Evolutionary conservation across 2,888 invertebrate species (phyloP).

Genomic region (Micropterix aruncella): DNA sequence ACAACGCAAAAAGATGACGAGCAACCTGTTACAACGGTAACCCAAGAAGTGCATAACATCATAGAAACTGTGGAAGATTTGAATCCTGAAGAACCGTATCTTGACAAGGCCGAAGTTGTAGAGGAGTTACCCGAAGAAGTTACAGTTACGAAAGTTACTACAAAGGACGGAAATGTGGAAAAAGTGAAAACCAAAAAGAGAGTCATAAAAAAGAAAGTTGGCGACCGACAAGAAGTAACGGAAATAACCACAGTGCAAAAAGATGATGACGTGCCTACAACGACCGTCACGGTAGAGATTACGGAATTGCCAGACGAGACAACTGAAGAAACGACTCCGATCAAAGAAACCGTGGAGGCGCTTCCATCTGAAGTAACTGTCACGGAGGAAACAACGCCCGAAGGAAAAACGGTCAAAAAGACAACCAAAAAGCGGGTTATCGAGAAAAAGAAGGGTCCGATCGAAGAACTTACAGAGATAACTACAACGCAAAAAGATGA

Average conservation of each 20-base stretch:
- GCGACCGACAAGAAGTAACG: constrained; percentile 18
- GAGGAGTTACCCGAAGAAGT: constrained; percentile 13
- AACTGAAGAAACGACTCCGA: constrained; percentile 13
- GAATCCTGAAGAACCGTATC: constrained; percentile 14
- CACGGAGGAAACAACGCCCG: no score
- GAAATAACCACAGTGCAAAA: constrained; percentile 19
- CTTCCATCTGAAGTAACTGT: no score
- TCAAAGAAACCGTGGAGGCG: no score
- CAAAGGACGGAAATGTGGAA: constrained; percentile 13
- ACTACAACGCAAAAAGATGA: no score
- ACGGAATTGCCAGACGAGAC: constrained; percentile 11
- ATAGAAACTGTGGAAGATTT: constrained; percentile 14
- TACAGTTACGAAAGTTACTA: constrained; percentile 16
- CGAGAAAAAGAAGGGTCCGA: no score
- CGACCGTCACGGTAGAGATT: constrained; percentile 13
- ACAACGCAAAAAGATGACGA: constrained; percentile 1
- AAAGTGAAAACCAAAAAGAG: constrained; percentile 16
- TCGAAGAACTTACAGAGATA: no score
- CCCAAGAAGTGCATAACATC: constrained; percentile 14
- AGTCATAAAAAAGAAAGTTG: constrained; percentile 18
- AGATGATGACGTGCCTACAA: constrained; percentile 15
- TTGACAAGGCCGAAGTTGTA: constrained; percentile 15
- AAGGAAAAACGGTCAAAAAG: no score
- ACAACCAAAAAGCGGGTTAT: no score
- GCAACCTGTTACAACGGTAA: constrained; percentile 15